Evolutionary conservation across 2,797 vertebrate genomes (phyloP).

Genomic region (Coregonus ussuriensis): DNA sequence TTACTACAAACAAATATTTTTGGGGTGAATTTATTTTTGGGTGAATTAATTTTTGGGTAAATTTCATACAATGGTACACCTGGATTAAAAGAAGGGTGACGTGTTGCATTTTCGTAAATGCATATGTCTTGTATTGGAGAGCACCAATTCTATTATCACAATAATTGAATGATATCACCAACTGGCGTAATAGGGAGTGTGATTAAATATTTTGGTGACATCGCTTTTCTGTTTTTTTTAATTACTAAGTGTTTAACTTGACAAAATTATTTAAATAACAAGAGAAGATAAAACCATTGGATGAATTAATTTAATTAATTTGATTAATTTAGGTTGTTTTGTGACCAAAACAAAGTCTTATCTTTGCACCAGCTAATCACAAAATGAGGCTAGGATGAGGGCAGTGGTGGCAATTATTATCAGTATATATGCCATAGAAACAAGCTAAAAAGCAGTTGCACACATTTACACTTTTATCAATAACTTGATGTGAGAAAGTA

Average conservation of each 20-base stretch:
- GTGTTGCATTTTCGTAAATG: conserved; percentile 30
- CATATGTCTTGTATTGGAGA: conserved; percentile 14
- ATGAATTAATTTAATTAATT: too few relatives aligned
- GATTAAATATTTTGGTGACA: too few relatives aligned
- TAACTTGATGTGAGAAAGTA: neutral
- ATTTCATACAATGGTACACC: conserved; percentile 6
- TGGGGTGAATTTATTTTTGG: neutral
- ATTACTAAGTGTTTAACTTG: conserved; percentile 31
- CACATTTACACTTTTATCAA: neutral
- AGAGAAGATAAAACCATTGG: neutral
- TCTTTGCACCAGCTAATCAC: neutral
- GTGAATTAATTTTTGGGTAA: too few relatives aligned
- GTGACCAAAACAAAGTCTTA: neutral
- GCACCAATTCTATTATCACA: conserved; percentile 37
- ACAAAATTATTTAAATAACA: neutral
- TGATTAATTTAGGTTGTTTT: neutral
- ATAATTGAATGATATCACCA: too few relatives aligned
- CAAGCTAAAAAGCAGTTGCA: neutral
- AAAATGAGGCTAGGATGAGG: neutral
- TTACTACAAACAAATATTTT: neutral
- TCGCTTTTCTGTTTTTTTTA: conserved; percentile 29
- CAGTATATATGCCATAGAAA: too few relatives aligned
- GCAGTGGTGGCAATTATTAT: neutral
- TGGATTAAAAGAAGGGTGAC: conserved; percentile 2
- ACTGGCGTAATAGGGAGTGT: too few relatives aligned